Evolutionary conservation across 2,888 invertebrate species (phyloP).

Genomic region (Xylophagus ater): DNA sequence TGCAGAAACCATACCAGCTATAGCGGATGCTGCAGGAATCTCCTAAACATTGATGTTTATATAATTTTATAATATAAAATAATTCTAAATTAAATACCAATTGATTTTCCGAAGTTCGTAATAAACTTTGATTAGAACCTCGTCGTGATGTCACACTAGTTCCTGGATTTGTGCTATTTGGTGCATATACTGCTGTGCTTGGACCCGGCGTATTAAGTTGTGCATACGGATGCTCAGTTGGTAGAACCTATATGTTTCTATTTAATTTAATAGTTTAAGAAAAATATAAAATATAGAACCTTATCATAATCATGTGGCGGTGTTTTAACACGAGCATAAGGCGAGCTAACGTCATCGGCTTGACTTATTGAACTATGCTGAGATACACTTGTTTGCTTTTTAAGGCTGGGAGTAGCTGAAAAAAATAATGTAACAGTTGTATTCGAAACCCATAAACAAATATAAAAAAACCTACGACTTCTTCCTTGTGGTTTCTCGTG

Average conservation of each 20-base stretch:
- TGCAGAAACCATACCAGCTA: constrained; percentile 73
- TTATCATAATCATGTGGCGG: constrained; percentile 58
- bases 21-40: constrained; percentile 79
- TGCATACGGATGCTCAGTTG: constrained; percentile 38
- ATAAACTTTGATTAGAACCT: constrained; percentile 18
- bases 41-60: constrained; percentile 36
- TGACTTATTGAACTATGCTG: constrained; percentile 50
- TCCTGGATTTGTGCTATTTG: constrained; percentile 6
- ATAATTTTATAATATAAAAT: neutral
- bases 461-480: constrained; percentile 30
- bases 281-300: constrained; percentile 17
- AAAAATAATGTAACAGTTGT: neutral
- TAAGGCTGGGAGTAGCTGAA: constrained; percentile 33
- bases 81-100: constrained; percentile 1
- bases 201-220: constrained; percentile 35
- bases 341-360: constrained; percentile 48
- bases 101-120: constrained; percentile 14
- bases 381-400: constrained; percentile 44
- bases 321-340: constrained; percentile 53
- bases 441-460: neutral
- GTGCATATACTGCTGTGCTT: constrained; percentile 12
- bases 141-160: constrained; percentile 12
- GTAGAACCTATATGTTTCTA: constrained; percentile 25
- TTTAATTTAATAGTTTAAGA: constrained; percentile 6
- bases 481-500: constrained; percentile 31